A percentile compares a stretch with the other conserved stretches of the same genome.
These are phyloP conservation scores for Apogon hyalosoma DNA, from an alignment of 2,797 vertebrate species.

Conservation along the genomic window DNA sequence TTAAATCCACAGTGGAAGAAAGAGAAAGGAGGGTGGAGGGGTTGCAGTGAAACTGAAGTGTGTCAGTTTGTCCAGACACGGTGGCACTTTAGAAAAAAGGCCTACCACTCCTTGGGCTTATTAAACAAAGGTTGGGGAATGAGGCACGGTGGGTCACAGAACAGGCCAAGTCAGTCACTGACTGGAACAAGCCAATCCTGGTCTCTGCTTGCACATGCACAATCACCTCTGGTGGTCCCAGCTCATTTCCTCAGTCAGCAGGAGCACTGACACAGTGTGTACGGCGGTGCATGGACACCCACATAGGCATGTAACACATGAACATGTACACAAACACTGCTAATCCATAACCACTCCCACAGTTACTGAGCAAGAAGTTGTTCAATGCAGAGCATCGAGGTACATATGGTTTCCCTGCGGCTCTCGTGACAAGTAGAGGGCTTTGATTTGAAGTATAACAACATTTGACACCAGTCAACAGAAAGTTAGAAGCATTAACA, in stretches of 20 bases:
- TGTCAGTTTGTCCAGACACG: constrained; percentile 85
- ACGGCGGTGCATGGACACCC: constrained; percentile 71
- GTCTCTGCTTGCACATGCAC: constrained; percentile 70
- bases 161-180: constrained; percentile 74
- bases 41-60: constrained; percentile 83
- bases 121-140: constrained; percentile 71
- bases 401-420: constrained; percentile 37
- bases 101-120: constrained; percentile 69
- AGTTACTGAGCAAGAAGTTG: constrained; percentile 28
- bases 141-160: constrained; percentile 65
- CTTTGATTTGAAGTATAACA: constrained; percentile 64
- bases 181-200: constrained; percentile 71
- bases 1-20: constrained; percentile 87
- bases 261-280: constrained; percentile 72
- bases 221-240: constrained; percentile 85
- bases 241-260: constrained; percentile 82
- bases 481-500: constrained; percentile 63
- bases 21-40: constrained; percentile 76
- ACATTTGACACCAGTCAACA: constrained; percentile 56
- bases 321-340: constrained; percentile 68
- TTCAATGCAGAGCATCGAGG: constrained; percentile 32
- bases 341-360: constrained; percentile 64
- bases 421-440: constrained; percentile 34
- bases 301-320: constrained; percentile 70
- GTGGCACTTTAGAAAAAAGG: constrained; percentile 81